Conservation (phyloP, 2,113 vertebrate species). For the Erinaceus europaeus region DNA sequence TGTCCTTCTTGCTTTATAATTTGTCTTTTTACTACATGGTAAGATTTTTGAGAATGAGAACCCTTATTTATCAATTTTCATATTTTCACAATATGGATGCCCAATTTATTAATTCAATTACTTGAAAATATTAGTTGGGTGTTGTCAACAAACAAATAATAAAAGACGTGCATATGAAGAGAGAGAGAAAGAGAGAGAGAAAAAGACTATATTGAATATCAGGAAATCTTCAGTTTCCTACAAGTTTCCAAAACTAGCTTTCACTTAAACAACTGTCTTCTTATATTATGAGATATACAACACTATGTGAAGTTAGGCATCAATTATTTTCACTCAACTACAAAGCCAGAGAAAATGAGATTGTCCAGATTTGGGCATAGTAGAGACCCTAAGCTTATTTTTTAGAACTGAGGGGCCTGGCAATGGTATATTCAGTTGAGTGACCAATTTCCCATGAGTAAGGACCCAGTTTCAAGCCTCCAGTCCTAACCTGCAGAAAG, state of each 20-base stretch:
- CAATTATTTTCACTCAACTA: constrained; percentile 30
- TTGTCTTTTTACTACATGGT: background rate
- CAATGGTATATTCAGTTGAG: too few relatives aligned
- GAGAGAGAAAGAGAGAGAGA: background rate
- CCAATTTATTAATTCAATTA: background rate
- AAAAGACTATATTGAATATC: background rate
- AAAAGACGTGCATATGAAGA: background rate
- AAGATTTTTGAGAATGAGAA: background rate
- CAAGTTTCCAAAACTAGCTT: constrained; percentile 52
- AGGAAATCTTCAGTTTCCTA: background rate
- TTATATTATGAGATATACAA: constrained; percentile 52
- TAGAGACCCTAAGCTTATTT: constrained; percentile 70
- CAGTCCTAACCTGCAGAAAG: too few relatives aligned
- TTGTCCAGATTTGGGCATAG: constrained; percentile 56
- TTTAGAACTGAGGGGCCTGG: constrained; percentile 57
- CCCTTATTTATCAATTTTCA: background rate
- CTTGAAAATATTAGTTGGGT: background rate
- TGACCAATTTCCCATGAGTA: too few relatives aligned
- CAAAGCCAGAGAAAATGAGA: constrained; percentile 69
- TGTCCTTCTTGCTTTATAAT: background rate
- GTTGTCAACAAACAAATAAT: background rate
- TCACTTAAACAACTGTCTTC: constrained; percentile 35
- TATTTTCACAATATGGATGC: background rate
- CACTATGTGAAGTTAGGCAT: background rate
- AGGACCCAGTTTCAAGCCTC: too few relatives aligned